Percentiles rank a stretch among this genome's conserved stretches.
These are phyloP conservation scores for Nowickia ferox DNA, from an alignment of 2,888 invertebrate genomes.

Conservation along the genomic window DNA sequence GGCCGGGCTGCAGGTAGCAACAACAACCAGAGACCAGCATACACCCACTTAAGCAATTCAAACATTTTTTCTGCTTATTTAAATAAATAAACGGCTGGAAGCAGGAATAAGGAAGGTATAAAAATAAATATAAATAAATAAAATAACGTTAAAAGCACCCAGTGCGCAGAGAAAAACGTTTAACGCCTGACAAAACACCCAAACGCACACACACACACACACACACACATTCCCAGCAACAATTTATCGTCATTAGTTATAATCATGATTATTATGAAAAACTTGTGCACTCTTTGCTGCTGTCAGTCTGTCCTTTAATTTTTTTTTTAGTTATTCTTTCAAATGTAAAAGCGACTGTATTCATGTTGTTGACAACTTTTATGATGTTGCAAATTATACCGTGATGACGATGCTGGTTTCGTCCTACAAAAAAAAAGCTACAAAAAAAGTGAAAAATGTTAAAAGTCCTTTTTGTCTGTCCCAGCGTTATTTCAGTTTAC, in stretches of 20 bases:
- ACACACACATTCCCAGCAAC: slow-evolving; percentile 16
- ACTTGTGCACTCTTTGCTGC: slow-evolving; percentile 10
- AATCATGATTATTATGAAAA: slow-evolving; percentile 59
- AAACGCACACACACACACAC: slow-evolving; percentile 4
- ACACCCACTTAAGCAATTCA: slow-evolving; percentile 41
- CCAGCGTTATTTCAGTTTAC: not conserved
- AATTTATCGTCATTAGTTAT: slow-evolving; percentile 65
- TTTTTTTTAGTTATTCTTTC: not conserved
- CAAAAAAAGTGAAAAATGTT: slow-evolving; percentile 27
- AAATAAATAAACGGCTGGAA: slow-evolving; percentile 44
- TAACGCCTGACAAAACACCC: slow-evolving; percentile 51
- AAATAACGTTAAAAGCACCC: not conserved
- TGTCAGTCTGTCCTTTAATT: slow-evolving; percentile 21
- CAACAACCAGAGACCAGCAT: slow-evolving; percentile 19
- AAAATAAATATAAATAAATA: not conserved
- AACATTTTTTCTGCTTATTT: slow-evolving; percentile 1
- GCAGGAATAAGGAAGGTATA: slow-evolving; percentile 13
- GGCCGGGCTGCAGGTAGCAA: slow-evolving; percentile 48
- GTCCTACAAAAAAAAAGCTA: not conserved
- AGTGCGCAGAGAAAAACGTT: slow-evolving; percentile 24
- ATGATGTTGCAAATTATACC: slow-evolving; percentile 69
- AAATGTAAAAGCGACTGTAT: slow-evolving; percentile 26
- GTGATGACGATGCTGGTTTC: slow-evolving; percentile 48
- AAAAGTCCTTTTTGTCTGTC: slow-evolving; percentile 43
- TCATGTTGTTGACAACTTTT: slow-evolving; percentile 71